Evolutionary conservation across 2,113 vertebrate genomes (phyloP).

Genomic region (Tretioscincus oriximinensis): DNA sequence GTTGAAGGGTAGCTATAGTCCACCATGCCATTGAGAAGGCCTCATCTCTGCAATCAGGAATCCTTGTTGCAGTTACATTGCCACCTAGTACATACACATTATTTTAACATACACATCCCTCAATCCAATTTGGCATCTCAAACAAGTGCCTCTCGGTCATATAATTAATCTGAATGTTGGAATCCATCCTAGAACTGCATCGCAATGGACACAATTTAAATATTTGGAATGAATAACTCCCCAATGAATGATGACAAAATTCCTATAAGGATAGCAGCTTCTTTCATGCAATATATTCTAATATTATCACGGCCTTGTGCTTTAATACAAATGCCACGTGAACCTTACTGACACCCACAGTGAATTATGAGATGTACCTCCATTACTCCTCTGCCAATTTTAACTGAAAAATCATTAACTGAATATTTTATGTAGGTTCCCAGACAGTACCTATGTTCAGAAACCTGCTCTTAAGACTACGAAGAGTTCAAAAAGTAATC

Average conservation of each 20-base stretch:
- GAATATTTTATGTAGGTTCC: not conserved
- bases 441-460: not conserved
- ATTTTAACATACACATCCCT: too few relatives aligned
- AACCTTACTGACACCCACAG: not conserved
- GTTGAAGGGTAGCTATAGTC: too few relatives aligned
- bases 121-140: too few relatives aligned
- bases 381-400: not conserved
- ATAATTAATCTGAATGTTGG: too few relatives aligned
- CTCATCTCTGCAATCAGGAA: too few relatives aligned
- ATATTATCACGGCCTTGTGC: not conserved
- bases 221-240: too few relatives aligned
- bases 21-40: too few relatives aligned
- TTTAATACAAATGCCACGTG: not conserved
- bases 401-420: constrained; percentile 4
- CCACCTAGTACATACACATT: too few relatives aligned
- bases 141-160: too few relatives aligned
- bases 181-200: too few relatives aligned
- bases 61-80: too few relatives aligned
- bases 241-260: not conserved
- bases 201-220: too few relatives aligned
- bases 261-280: not conserved
- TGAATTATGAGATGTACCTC: not conserved
- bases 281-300: not conserved
- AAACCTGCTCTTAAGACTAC: not conserved
- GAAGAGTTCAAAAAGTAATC: not conserved